phyloP scores from a whole-genome alignment of 92 coral and sea anemone species.

The Pocillopora grandis region DNA sequence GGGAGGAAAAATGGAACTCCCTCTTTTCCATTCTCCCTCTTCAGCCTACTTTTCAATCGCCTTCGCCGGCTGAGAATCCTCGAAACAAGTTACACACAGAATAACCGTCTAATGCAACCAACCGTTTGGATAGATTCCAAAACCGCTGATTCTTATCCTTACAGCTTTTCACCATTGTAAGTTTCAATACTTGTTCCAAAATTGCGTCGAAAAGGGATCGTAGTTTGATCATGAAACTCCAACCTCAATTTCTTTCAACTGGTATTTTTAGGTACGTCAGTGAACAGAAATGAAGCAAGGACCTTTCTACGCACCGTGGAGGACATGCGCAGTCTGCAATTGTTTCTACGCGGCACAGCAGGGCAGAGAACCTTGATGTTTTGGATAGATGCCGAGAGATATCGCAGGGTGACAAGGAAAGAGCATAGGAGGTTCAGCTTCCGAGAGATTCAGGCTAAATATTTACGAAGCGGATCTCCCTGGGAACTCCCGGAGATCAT shows the following conservation, averaged over 20 bases:
- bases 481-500: constrained; percentile 83
- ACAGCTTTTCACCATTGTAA: too few relatives aligned
- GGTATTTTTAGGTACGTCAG: constrained; percentile 8
- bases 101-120: too few relatives aligned
- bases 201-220: too few relatives aligned
- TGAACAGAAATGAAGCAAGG: constrained; percentile 18
- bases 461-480: constrained; percentile 77
- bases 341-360: constrained; percentile 63
- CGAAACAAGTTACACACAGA: too few relatives aligned
- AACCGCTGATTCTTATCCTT: too few relatives aligned
- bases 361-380: constrained; percentile 55
- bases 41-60: too few relatives aligned
- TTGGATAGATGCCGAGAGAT: constrained; percentile 93
- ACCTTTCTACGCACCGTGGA: constrained; percentile 61
- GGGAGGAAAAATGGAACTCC: too few relatives aligned
- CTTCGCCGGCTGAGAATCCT: too few relatives aligned
- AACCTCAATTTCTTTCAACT: neutral
- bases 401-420: constrained; percentile 70
- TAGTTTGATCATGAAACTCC: too few relatives aligned
- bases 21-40: too few relatives aligned
- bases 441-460: constrained; percentile 89
- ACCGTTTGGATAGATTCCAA: too few relatives aligned
- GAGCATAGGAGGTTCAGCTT: constrained; percentile 78
- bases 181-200: too few relatives aligned
- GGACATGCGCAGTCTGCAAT: constrained; percentile 77